Evolutionary conservation across 1,140 invertebrate species (phyloP), one percentile per base, ranked within the genome.

Genomic region (Ips typographus): DNA sequence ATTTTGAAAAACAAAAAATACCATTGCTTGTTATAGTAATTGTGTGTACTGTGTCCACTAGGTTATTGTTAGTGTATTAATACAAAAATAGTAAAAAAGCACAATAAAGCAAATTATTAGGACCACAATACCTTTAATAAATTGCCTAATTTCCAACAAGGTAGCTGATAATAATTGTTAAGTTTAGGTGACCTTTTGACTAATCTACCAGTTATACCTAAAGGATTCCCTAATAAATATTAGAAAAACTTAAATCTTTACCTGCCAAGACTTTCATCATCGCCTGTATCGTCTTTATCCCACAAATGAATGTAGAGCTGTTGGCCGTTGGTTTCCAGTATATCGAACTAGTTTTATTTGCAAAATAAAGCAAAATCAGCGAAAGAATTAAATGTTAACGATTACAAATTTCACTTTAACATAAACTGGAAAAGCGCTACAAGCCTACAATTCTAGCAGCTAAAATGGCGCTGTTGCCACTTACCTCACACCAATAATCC

Each of bases 401-500:
- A 6, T 8, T 49, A 22, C 7, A 2, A 49, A 49, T 49, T 5
- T 5, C 43, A 44, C 43, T 44, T 8, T 49, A 49, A 49, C 22
- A 49, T 8, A 44, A 8, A 44, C 8, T 44, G 8, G 22, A 49
- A 49, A 49, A 49, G 7, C 22, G 22, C 22, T 22, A 22, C 22
- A 22, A 22, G 22, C 22, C 22, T 22, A 22, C 22, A 22, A 22
- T 22, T 22, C 22, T 22, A 22, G 22, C 22, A 22, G 22, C 22
- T 22, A 22, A 22, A 22, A 22, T 22, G 22, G 22, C 22, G 22
- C 22, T 22, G 22, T 22, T 22, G 22, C 22, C 22, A 22, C 84
- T 84, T 86, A 95, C 94, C 91, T 96, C 94, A 77, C 93, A 96
- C 90, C 91, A 93, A 80, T 83, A 95, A 79, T 96, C 93, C 96